phyloP scores from a whole-genome alignment of 2,797 vertebrate genomes.

The Eospalax fontanierii region DNA sequence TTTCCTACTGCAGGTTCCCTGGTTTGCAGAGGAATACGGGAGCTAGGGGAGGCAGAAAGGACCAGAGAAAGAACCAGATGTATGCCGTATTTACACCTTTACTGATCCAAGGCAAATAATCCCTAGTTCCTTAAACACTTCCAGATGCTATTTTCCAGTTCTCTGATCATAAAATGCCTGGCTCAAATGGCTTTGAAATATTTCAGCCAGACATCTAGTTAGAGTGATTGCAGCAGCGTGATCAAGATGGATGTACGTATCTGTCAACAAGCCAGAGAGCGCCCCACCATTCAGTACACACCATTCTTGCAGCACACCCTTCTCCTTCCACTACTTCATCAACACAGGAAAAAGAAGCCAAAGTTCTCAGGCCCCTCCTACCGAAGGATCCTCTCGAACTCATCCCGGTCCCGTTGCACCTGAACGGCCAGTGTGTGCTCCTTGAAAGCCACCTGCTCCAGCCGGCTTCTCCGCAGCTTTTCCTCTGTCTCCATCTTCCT shows the following conservation, averaged over 20 bases:
- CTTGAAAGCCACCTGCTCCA: conserved; percentile 92
- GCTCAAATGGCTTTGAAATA: not conserved
- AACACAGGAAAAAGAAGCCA: not conserved
- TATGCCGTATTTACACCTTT: not conserved
- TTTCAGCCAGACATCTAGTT: not conserved
- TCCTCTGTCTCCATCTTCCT: conserved; percentile 88
- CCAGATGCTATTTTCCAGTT: conserved; percentile 38
- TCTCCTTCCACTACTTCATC: not conserved
- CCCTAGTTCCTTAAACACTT: conserved; percentile 26
- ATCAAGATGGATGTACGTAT: not conserved
- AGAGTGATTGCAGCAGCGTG: not conserved
- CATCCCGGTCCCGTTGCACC: conserved; percentile 91
- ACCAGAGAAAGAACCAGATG: not conserved
- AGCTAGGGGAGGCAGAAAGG: not conserved
- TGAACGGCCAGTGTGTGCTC: conserved; percentile 92
- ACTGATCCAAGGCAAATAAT: not conserved
- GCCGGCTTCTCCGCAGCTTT: conserved; percentile 88
- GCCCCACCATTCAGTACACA: not conserved
- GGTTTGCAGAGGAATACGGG: not conserved
- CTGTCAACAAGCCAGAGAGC: not conserved
- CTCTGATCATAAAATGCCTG: conserved; percentile 41
- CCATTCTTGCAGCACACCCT: not conserved
- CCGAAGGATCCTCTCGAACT: conserved; percentile 94
- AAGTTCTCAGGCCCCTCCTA: conserved; percentile 78
- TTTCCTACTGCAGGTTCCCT: not conserved